Conservation (phyloP, 2,888 invertebrate species). For the Coleophora flavipennella region DNA sequence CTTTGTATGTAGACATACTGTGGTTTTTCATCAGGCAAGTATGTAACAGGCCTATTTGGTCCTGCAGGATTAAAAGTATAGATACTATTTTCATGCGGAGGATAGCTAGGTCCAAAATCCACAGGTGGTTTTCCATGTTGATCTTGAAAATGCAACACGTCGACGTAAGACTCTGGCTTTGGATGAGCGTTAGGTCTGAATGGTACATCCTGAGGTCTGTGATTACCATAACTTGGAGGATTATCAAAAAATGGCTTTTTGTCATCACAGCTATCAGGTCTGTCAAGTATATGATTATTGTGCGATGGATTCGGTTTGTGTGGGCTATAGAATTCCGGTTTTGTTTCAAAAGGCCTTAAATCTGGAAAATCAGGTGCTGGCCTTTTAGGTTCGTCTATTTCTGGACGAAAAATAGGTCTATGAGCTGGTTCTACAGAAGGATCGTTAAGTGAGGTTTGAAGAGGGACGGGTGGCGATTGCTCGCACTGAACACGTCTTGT, state of each 20-base stretch:
- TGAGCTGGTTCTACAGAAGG: slow-evolving; percentile 34
- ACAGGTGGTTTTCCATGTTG: slow-evolving; percentile 20
- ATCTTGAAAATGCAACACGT: slow-evolving; percentile 42
- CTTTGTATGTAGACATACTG: slow-evolving; percentile 47
- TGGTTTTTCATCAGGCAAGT: slow-evolving; percentile 38
- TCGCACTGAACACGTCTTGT: slow-evolving; percentile 52
- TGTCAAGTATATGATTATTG: slow-evolving; percentile 23
- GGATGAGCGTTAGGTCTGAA: slow-evolving; percentile 30
- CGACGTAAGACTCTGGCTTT: slow-evolving; percentile 39
- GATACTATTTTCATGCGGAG: slow-evolving; percentile 27
- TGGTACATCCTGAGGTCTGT: slow-evolving; percentile 45
- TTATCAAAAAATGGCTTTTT: slow-evolving; percentile 38
- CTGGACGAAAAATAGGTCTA: slow-evolving; percentile 50
- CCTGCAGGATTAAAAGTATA: slow-evolving; percentile 30
- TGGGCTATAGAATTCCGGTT: slow-evolving; percentile 22
- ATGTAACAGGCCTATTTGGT: slow-evolving; percentile 18
- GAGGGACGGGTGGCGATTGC: slow-evolving; percentile 50
- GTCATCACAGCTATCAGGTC: slow-evolving; percentile 46
- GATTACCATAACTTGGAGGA: slow-evolving; percentile 48
- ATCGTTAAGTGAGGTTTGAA: slow-evolving; percentile 41
- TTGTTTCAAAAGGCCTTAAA: slow-evolving; percentile 28
- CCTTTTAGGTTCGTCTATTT: slow-evolving; percentile 39
- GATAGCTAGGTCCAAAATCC: slow-evolving; percentile 29
- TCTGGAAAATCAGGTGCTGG: slow-evolving; percentile 41
- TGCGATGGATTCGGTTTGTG: slow-evolving; percentile 28